Conservation (phyloP, 1,140 invertebrate genomes). For the Subanguina moxae region DNA sequence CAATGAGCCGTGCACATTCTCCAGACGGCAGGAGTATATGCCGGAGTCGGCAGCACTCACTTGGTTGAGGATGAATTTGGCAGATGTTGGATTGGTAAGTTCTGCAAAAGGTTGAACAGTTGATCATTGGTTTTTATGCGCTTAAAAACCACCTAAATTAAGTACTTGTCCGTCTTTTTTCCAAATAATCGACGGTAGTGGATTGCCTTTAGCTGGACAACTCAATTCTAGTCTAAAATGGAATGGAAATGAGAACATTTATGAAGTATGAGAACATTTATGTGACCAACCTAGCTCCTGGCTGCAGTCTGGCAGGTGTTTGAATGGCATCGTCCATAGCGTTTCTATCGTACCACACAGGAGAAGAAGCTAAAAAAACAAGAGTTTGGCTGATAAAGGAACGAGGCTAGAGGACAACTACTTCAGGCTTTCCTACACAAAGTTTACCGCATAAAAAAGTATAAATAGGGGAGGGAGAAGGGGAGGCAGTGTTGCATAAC, state of each 20-base stretch:
- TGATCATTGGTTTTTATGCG: background rate
- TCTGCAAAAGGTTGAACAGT: conserved; percentile 15
- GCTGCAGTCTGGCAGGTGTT: background rate
- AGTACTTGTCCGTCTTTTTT: conserved; percentile 10
- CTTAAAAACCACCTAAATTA: conserved; percentile 14
- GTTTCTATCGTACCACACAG: conserved; percentile 19
- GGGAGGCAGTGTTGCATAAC: no score
- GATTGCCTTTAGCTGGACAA: conserved; percentile 27
- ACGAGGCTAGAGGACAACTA: no score
- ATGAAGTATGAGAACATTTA: no score
- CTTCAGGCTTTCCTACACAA: no score
- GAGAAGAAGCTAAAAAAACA: conserved; percentile 12
- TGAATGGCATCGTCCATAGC: background rate
- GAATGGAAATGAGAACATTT: no score
- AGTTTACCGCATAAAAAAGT: no score
- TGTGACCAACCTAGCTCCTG: background rate
- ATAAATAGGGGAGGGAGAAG: background rate
- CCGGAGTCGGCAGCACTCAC: conserved; percentile 56
- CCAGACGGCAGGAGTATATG: conserved; percentile 61
- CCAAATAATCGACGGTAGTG: conserved; percentile 29
- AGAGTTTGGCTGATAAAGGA: background rate
- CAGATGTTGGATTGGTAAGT: conserved; percentile 24
- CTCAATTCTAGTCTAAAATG: conserved; percentile 9
- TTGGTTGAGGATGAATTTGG: conserved; percentile 12
- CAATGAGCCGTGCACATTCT: conserved; percentile 60